phyloP scores from a whole-genome alignment of 2,888 invertebrate species.

The Plagodis pulveraria region DNA sequence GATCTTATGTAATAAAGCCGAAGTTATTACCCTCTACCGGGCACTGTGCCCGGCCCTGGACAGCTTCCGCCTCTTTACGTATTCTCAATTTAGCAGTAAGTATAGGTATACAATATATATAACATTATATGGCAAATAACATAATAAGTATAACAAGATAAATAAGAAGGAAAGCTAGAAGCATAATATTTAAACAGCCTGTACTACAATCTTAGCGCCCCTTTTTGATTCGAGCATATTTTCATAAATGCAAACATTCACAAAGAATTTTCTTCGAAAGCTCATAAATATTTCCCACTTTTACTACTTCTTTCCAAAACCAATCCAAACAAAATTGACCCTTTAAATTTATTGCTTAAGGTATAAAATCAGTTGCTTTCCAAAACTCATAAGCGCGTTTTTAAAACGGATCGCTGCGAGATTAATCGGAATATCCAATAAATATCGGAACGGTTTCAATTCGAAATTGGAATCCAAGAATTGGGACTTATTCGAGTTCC shows the following conservation, averaged over 20 bases:
- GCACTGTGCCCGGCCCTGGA: no score
- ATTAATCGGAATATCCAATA: constrained; percentile 81
- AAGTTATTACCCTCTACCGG: no score
- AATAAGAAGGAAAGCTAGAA: no score
- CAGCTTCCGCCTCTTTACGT: no score
- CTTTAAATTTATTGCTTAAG: constrained; percentile 40
- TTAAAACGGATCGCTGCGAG: constrained; percentile 74
- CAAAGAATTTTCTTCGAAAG: constrained; percentile 83
- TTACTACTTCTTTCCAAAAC: constrained; percentile 64
- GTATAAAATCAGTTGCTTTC: constrained; percentile 40
- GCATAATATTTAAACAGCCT: constrained; percentile 40
- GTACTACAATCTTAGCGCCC: constrained; percentile 48
- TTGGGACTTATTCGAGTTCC: constrained; percentile 78
- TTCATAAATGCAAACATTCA: constrained; percentile 85
- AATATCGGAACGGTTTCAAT: constrained; percentile 79
- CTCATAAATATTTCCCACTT: constrained; percentile 84
- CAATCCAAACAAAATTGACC: constrained; percentile 40
- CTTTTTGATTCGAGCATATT: constrained; percentile 80
- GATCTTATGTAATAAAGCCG: no score
- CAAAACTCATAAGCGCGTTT: constrained; percentile 71
- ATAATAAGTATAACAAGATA: no score
- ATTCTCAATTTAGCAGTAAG: no score
- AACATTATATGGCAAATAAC: no score
- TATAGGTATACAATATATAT: no score
- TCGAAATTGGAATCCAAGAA: constrained; percentile 81